Evolutionary conservation across 2,113 vertebrate genomes (phyloP), one percentile per base, ranked within the genome.

Genomic region (Myotis davidii): DNA sequence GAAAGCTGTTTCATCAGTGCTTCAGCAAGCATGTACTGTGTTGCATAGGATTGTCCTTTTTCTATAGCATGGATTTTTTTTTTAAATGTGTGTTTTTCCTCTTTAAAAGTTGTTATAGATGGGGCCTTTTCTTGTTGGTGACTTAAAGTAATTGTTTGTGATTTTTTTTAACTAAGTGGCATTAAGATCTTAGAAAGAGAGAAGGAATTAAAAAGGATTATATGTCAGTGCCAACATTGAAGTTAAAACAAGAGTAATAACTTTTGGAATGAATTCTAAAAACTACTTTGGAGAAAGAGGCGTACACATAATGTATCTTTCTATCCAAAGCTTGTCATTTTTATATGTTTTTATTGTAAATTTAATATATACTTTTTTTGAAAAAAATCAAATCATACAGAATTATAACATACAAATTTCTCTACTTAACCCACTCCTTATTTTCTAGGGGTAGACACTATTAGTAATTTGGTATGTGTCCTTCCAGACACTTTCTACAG

Each of bases 1-100:
- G 92, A 96, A 95, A 39, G 85, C 79, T 97, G 27, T 90, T 95
- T 93, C 88, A 94, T 88, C 98, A 95, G 4, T 97, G 95, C 82
- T 95, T 96, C 48, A 94, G 70, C 61, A 96, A 48, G 7, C 77
- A 59, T 94, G 91, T 97, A 90, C 83, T 93, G 82, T 88, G 50
- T 25, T 96, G 70, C 84, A 95, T 83, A 94, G 25, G 77, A 27
- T 86, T 97, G 97, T 96, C 61, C 48, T 96, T 97, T 97, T 90
- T 97, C 94, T 97, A 95, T 88, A 88, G 45, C 25, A 9, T 74
- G 91, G 73, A 95, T 97, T 96, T 90, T 96, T 91, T 88, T 82
- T 39, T 56, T 93, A 82, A 88, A 95, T 23, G 74, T 97, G 14
- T 32, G 81, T 90, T 91, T 96, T 95, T 91, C 93, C 85, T 88